Percentiles rank a stretch among this genome's conserved stretches.
These are phyloP conservation scores for Diloba caeruleocephala DNA, from an alignment of 2,888 invertebrate species.

Conservation along the genomic window DNA sequence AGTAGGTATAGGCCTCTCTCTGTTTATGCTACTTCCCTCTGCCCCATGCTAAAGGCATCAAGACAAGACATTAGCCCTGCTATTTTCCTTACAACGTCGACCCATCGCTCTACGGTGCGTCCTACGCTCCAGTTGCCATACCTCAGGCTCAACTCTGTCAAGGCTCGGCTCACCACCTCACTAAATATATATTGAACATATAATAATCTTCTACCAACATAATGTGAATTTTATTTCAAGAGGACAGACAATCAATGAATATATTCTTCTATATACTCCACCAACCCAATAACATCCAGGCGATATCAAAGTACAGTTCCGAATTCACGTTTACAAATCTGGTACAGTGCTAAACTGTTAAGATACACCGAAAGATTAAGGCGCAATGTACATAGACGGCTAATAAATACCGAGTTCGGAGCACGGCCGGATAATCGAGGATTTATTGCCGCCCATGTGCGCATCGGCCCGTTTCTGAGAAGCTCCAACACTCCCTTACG, in stretches of 20 bases:
- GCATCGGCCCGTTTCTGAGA: slow-evolving; percentile 80
- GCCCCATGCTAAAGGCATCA: too few species aligned
- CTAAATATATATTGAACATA: too few species aligned
- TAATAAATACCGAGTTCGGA: slow-evolving; percentile 56
- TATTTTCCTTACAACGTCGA: too few species aligned
- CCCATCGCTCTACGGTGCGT: too few species aligned
- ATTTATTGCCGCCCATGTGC: slow-evolving; percentile 84
- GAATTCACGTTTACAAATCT: slow-evolving; percentile 17
- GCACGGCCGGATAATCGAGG: slow-evolving; percentile 76
- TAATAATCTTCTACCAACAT: too few species aligned
- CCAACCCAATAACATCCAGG: not conserved
- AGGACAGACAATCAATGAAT: too few species aligned
- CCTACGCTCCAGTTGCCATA: too few species aligned
- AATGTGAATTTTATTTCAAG: not conserved
- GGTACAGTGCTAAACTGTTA: slow-evolving; percentile 29
- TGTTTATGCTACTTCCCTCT: too few species aligned
- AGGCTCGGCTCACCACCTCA: too few species aligned
- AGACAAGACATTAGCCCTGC: too few species aligned
- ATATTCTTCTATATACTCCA: not conserved
- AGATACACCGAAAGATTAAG: slow-evolving; percentile 51
- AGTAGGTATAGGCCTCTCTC: too few species aligned
- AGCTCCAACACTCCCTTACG: slow-evolving; percentile 79
- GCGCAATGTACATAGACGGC: slow-evolving; percentile 50
- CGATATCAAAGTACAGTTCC: slow-evolving; percentile 2
- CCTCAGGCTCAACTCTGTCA: too few species aligned